Conservation (phyloP, 2,797 vertebrate genomes). For the Remorina albescens region DNA sequence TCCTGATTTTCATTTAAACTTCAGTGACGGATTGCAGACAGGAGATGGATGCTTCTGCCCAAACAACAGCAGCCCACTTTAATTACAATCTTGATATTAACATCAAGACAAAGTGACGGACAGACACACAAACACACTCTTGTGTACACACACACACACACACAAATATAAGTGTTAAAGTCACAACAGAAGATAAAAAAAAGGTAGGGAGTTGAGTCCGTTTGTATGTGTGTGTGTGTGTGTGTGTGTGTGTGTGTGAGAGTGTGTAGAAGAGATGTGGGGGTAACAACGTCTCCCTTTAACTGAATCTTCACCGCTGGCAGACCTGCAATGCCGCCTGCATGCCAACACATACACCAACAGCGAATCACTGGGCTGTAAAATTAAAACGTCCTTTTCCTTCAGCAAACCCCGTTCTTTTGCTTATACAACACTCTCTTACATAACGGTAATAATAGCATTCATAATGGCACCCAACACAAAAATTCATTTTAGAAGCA, state of each 20-base stretch:
- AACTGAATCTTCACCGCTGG: conserved; percentile 56
- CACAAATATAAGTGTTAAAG: conserved; percentile 24
- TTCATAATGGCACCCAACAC: conserved; percentile 75
- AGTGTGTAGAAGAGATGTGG: background rate
- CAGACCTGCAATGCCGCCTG: conserved; percentile 56
- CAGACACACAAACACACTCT: conserved; percentile 17
- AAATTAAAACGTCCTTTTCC: conserved; percentile 85
- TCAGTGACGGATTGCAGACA: conserved; percentile 60
- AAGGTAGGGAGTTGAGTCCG: background rate
- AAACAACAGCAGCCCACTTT: conserved; percentile 76
- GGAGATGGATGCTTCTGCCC: conserved; percentile 80
- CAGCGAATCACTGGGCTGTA: conserved; percentile 84
- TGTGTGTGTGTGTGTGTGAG: conserved; percentile 6
- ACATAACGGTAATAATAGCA: conserved; percentile 76
- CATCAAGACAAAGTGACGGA: conserved; percentile 54
- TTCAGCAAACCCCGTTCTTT: conserved; percentile 77
- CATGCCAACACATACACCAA: conserved; percentile 69
- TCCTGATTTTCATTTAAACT: conserved; percentile 79
- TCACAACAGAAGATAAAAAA: conserved; percentile 36
- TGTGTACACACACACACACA: conserved; percentile 15
- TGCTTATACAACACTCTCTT: conserved; percentile 74
- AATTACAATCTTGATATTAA: conserved; percentile 80
- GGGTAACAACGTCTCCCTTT: conserved; percentile 48
- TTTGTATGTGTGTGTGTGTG: conserved; percentile 10
- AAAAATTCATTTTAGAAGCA: conserved; percentile 67